phyloP scores from a whole-genome alignment of 2,888 invertebrate species.

The Caenorhabditis sp. region DNA sequence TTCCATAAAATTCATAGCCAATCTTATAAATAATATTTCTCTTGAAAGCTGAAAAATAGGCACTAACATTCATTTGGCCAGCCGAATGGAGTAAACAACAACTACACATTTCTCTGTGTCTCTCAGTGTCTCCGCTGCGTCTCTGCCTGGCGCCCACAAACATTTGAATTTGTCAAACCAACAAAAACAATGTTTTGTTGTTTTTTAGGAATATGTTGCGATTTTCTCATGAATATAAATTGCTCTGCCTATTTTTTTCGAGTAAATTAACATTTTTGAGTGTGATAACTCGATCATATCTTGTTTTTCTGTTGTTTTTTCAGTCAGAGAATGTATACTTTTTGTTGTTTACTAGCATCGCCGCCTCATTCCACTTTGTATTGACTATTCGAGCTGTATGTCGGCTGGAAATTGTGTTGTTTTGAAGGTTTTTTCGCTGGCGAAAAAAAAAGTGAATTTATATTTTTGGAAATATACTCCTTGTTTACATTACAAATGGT shows the following conservation, averaged over 20 bases:
- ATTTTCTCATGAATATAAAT: background rate
- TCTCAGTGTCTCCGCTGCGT: constrained; percentile 16
- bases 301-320: constrained; percentile 9
- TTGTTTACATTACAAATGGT: too few relatives aligned
- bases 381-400: background rate
- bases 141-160: constrained; percentile 22
- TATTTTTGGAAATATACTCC: too few relatives aligned
- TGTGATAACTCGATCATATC: too few relatives aligned
- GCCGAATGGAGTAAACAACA: constrained; percentile 32
- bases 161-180: constrained; percentile 12
- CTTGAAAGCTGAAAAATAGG: background rate
- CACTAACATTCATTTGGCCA: constrained; percentile 4
- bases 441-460: background rate
- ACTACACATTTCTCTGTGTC: background rate
- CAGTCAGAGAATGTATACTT: background rate
- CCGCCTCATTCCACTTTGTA: background rate
- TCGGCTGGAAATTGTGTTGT: too few relatives aligned
- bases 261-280: too few relatives aligned
- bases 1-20: too few relatives aligned
- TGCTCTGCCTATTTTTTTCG: background rate
- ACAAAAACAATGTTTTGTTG: constrained; percentile 5
- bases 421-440: background rate
- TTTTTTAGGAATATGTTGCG: background rate
- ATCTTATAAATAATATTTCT: too few relatives aligned
- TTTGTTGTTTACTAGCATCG: constrained; percentile 1